A percentile compares a stretch with the other conserved stretches of the same genome.
phyloP scores from a whole-genome alignment of 2,113 vertebrate species.

The Willisornis vidua region DNA sequence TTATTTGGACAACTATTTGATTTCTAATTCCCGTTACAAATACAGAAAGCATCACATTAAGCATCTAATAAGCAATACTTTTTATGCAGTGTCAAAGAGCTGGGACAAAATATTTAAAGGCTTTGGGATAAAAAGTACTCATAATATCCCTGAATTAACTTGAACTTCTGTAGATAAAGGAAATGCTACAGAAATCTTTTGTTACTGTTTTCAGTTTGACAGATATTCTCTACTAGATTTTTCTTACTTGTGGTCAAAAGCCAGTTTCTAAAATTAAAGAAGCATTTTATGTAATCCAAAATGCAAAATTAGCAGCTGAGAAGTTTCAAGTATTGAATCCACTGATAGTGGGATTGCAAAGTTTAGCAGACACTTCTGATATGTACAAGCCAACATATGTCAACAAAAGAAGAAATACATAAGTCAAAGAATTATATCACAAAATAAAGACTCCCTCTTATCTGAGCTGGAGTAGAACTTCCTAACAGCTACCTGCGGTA shows the following conservation, averaged over 20 bases:
- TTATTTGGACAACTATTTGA: neutral
- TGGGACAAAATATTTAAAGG: neutral
- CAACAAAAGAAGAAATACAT: neutral
- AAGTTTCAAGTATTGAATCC: neutral
- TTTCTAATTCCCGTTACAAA: neutral
- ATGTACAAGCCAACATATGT: neutral
- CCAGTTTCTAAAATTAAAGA: neutral
- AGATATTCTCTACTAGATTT: neutral
- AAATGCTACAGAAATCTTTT: neutral
- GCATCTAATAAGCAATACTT: neutral
- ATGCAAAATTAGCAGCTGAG: neutral
- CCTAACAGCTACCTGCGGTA: neutral
- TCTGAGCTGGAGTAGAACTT: neutral
- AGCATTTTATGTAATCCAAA: neutral
- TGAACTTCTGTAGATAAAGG: neutral
- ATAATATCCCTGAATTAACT: neutral
- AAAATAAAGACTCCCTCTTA: neutral
- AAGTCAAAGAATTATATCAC: neutral
- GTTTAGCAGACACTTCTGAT: neutral
- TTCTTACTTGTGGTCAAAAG: neutral
- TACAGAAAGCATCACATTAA: neutral
- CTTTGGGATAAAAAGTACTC: neutral
- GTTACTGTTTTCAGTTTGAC: neutral
- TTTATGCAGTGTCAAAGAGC: neutral
- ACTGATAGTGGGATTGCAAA: neutral